Evolutionary conservation across 2,888 invertebrate genomes (phyloP).

Genomic region (Masnerella sp.): DNA sequence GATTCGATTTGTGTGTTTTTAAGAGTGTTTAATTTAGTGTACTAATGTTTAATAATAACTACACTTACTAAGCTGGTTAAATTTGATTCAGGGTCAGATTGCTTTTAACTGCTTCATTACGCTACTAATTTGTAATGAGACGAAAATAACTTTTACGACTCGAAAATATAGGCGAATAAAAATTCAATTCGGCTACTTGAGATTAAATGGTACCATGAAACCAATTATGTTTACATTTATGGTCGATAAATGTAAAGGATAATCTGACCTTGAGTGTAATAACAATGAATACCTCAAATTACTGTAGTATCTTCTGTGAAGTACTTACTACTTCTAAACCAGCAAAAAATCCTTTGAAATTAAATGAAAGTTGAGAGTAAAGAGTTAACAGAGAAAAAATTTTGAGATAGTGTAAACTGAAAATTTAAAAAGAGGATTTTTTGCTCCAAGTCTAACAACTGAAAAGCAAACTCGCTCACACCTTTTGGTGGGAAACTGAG

Average conservation of each 20-base stretch:
- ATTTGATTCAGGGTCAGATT: neutral
- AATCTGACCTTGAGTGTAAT: neutral
- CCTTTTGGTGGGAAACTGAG: no score
- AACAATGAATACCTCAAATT: conserved; percentile 1
- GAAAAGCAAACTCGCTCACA: conserved; percentile 40
- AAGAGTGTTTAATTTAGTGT: conserved; percentile 20
- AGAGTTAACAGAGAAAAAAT: no score
- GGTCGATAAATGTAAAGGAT: neutral
- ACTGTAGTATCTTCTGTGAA: neutral
- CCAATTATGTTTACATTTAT: neutral
- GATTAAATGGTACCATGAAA: neutral
- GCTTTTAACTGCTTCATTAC: neutral
- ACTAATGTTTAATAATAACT: conserved; percentile 26
- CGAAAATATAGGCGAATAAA: neutral
- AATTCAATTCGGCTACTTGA: neutral
- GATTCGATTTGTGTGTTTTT: neutral
- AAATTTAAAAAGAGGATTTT: conserved; percentile 26
- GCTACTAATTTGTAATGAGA: neutral
- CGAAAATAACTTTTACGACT: neutral
- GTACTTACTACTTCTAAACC: conserved; percentile 30
- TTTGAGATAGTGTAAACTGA: no score
- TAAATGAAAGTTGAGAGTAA: no score
- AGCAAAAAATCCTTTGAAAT: conserved; percentile 33
- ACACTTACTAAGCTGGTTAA: conserved; percentile 28
- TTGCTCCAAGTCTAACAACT: conserved; percentile 35